Evolutionary conservation across 2,888 invertebrate species (phyloP), one percentile per base, ranked within the genome.

Genomic region (Cremastobaeus sp.): DNA sequence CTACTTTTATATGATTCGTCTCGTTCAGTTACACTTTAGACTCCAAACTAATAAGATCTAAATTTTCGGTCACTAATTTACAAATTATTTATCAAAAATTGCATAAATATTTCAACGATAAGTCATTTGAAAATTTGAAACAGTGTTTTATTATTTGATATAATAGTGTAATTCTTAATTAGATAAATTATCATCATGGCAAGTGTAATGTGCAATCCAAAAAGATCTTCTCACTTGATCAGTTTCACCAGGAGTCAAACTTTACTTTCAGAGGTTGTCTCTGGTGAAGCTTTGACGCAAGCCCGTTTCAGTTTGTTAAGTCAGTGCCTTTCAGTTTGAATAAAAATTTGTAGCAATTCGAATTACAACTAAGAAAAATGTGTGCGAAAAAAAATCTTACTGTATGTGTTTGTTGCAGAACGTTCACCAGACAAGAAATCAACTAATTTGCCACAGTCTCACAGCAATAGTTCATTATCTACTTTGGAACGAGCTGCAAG

Each of bases 221-320:
- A 65, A 54, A 66, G 71, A 59, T 28, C 70, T 5, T 28, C 47
- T 1, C 37, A 47, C 55, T 45, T 84, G 17, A 84, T 82, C 55
- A 83, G 79, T 18, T 77, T 81, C 15, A 68, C 76, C 54, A 81
- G 84, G 43, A 78, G 81, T 34, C 85, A 87, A 55, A 82, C 83
- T 3, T 81, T 84, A 64, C 78, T 86, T 15, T 84, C 86, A 5
- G 87, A 86, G 43, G 84, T 85, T 69, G 76, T 87, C 39, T 87
- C 87, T 9, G 83, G 84, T 52, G 86, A 82, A 3, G 74, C 86
- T 48, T 79, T 87, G 28, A 84, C 86, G 1, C 84, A 85, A 76
- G 87, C 87, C 43, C 84, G 86, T 8, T 79, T 84, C 12, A 86
- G 86, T 77, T 79, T 87, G 64, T 80, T 84, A 80, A 87, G 87